Conservation (phyloP, 92 coral and sea anemone species). For the Metridium senile region DNA sequence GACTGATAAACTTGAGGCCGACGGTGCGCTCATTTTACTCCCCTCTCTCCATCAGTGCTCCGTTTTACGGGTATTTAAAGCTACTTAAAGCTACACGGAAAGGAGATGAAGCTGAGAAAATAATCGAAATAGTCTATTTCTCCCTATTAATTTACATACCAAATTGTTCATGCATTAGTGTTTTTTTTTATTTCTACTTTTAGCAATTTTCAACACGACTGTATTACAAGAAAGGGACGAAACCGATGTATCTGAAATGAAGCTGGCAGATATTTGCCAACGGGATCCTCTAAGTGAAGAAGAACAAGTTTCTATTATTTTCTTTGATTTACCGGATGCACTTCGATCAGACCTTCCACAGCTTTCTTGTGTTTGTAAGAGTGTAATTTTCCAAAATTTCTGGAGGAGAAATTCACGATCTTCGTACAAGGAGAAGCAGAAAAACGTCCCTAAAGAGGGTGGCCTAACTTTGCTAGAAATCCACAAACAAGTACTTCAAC, state of each 20-base stretch:
- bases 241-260: conserved; percentile 10
- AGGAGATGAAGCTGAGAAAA: too few species aligned
- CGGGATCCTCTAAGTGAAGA: conserved; percentile 17
- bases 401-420: conserved; percentile 58
- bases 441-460: conserved; percentile 17
- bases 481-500: conserved; percentile 48
- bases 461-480: conserved; percentile 51
- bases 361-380: conserved; percentile 35
- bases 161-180: too few species aligned
- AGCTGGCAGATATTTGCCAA: conserved; percentile 48
- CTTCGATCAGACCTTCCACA: conserved; percentile 25
- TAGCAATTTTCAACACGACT: conserved; percentile 23
- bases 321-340: conserved; percentile 35
- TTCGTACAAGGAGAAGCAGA: conserved; percentile 40
- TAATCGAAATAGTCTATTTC: too few species aligned
- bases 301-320: conserved; percentile 29
- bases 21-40: too few species aligned
- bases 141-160: too few species aligned
- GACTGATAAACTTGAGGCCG: too few species aligned
- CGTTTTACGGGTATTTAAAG: too few species aligned
- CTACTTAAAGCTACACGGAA: too few species aligned
- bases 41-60: too few species aligned
- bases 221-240: conserved; percentile 13
- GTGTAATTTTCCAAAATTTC: conserved; percentile 50
- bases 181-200: too few species aligned